Percentiles rank a stretch among this genome's conserved stretches.
Conservation (phyloP, 2,888 invertebrate species). For the Oeneis ivallda region DNA sequence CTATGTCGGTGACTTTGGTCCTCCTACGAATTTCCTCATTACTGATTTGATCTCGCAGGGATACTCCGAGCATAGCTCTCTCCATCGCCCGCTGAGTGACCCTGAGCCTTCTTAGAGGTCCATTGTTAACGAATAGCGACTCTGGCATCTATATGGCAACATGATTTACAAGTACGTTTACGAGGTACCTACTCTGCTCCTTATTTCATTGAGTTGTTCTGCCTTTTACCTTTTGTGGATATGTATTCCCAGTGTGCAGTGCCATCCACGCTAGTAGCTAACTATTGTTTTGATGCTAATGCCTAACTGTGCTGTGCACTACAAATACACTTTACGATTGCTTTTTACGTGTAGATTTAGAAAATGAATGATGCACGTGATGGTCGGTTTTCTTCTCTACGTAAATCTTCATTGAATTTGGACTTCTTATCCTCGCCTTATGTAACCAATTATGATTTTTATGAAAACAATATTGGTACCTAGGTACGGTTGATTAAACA, state of each 20-base stretch:
- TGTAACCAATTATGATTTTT: no score
- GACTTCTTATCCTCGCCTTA: background rate
- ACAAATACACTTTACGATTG: slow-evolving; percentile 38
- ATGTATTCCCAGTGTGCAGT: slow-evolving; percentile 34
- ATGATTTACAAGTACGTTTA: no score
- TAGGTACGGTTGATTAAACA: no score
- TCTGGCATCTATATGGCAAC: no score
- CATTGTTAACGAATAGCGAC: background rate
- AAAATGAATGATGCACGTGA: background rate
- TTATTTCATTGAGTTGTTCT: slow-evolving; percentile 29
- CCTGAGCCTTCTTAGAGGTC: no score
- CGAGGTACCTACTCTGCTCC: slow-evolving; percentile 3
- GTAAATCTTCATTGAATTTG: background rate
- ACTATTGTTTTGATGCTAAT: slow-evolving; percentile 46
- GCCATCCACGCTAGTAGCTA: slow-evolving; percentile 31
- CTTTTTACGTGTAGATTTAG: slow-evolving; percentile 25
- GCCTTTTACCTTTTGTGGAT: slow-evolving; percentile 34
- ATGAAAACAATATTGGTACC: no score
- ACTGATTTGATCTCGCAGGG: no score
- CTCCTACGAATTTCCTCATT: no score
- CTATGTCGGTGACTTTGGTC: no score
- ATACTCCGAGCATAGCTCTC: no score
- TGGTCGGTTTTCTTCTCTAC: background rate
- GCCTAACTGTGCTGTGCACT: slow-evolving; percentile 42
- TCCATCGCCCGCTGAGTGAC: no score